Conservation (phyloP, 1,140 invertebrate species). For the Pseudomyrmex cubaensis region DNA sequence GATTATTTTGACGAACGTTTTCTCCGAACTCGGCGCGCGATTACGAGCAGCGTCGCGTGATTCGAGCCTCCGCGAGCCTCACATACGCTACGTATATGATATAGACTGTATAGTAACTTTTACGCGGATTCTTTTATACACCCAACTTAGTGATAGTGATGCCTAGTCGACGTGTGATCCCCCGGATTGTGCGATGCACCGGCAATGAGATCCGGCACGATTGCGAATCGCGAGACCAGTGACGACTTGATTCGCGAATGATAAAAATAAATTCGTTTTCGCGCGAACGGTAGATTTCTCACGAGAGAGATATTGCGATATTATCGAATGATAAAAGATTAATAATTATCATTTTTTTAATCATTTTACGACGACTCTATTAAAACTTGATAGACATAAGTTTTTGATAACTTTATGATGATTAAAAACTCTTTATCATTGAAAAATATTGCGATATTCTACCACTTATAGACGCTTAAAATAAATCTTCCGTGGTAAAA, state of each 20-base stretch:
- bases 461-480: background rate
- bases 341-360: background rate
- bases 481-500: too few relatives aligned
- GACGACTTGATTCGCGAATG: background rate
- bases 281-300: too few relatives aligned
- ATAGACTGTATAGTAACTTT: constrained; percentile 71
- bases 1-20: constrained; percentile 5
- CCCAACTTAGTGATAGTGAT: constrained; percentile 56
- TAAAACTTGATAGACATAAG: background rate
- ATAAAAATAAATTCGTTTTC: too few relatives aligned
- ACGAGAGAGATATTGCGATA: background rate
- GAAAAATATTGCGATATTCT: background rate
- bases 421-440: background rate
- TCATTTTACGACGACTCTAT: background rate
- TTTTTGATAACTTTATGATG: background rate
- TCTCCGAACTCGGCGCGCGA: background rate
- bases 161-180: constrained; percentile 47
- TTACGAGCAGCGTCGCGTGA: background rate
- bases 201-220: constrained; percentile 8
- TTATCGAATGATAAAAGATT: constrained; percentile 17
- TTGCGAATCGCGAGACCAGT: background rate
- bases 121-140: constrained; percentile 66
- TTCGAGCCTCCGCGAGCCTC: constrained; percentile 57
- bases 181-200: constrained; percentile 10
- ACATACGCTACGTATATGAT: constrained; percentile 32